Conservation (phyloP, 2,888 invertebrate genomes). For the Cremastobaeus sp. region DNA sequence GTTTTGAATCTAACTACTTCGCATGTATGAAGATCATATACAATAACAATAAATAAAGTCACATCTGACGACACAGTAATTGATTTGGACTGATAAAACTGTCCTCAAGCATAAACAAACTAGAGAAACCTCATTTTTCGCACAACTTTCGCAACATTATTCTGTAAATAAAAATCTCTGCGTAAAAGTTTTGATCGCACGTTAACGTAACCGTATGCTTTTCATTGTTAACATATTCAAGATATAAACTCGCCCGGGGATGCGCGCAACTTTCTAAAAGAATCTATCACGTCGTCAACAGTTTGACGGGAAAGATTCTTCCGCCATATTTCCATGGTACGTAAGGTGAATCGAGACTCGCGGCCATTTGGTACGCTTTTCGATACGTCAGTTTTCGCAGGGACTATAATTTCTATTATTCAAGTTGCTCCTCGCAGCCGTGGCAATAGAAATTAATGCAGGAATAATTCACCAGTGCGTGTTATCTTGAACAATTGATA, state of each 20-base stretch:
- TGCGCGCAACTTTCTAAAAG: conserved; percentile 44
- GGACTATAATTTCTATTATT: conserved; percentile 1
- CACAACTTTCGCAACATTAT: conserved; percentile 42
- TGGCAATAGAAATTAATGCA: too few species aligned
- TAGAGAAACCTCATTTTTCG: conserved; percentile 33
- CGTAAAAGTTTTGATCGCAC: conserved; percentile 35
- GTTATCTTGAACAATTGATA: too few species aligned
- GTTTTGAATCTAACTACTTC: too few species aligned
- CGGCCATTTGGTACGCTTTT: conserved; percentile 62
- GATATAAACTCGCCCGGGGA: conserved; percentile 40
- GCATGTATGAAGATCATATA: too few species aligned
- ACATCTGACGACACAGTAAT: conserved; percentile 21
- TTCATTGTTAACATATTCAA: conserved; percentile 52
- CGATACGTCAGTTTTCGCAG: conserved; percentile 62
- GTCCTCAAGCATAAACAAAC: conserved; percentile 17
- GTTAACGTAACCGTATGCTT: conserved; percentile 36
- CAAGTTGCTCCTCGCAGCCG: too few species aligned
- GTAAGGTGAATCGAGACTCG: conserved; percentile 54
- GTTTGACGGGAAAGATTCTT: conserved; percentile 48
- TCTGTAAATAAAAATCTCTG: conserved; percentile 26
- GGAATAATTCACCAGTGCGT: too few species aligned
- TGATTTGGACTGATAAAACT: conserved; percentile 35
- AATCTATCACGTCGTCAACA: conserved; percentile 44
- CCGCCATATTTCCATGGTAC: conserved; percentile 54
- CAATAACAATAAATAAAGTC: background rate